Percentiles rank a stretch among this genome's conserved stretches.
Conservation (phyloP, 2,797 vertebrate genomes). For the Phyllotis vaccarum region DNA sequence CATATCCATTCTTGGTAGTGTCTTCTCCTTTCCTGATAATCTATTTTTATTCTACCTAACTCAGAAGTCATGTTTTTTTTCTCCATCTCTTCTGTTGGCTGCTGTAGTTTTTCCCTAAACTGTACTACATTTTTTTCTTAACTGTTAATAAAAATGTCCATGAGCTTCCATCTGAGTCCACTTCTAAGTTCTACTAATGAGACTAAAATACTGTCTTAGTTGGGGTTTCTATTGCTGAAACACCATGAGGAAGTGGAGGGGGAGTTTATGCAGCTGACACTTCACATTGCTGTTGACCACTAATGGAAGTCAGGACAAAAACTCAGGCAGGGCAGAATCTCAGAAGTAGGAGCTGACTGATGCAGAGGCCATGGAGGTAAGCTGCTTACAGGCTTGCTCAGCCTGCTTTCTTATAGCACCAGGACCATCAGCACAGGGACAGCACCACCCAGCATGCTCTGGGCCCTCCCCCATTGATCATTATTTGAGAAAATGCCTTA, state of each 20-base stretch:
- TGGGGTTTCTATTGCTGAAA: neutral
- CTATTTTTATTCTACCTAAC: neutral
- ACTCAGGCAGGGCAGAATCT: neutral
- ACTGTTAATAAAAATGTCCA: neutral
- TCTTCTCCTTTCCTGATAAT: neutral
- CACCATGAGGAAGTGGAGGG: neutral
- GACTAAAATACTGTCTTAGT: neutral
- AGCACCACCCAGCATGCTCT: neutral
- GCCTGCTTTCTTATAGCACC: neutral
- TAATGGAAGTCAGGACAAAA: neutral
- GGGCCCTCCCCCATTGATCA: neutral
- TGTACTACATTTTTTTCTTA: neutral
- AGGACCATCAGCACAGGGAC: neutral
- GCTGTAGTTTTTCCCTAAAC: neutral
- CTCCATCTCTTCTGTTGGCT: neutral
- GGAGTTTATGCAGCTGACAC: neutral
- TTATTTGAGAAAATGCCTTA: neutral
- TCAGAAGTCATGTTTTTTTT: neutral
- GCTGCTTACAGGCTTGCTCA: neutral
- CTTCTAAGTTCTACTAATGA: neutral
- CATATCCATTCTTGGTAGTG: neutral
- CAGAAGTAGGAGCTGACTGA: neutral
- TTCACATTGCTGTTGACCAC: neutral
- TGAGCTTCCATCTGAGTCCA: neutral
- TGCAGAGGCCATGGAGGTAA: neutral